Evolutionary conservation across 2,888 invertebrate genomes (phyloP), one percentile per base, ranked within the genome.

Genomic region (Tachina lurida): DNA sequence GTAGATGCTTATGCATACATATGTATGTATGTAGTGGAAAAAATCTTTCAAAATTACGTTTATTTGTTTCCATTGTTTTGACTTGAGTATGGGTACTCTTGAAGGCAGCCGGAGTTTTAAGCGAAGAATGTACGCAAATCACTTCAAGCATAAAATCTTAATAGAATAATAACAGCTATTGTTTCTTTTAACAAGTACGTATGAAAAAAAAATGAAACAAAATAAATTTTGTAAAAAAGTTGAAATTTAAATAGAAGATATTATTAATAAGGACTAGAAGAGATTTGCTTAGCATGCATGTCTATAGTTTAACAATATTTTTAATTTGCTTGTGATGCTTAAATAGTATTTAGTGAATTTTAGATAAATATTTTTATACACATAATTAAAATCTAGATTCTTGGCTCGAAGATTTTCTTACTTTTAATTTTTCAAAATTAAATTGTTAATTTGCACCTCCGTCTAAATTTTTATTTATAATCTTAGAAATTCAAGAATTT

Each of bases 161-260:
- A 91, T 92, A 89, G 89, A 90, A 91, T 92, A 92, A 92, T 90
- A 90, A 91, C 89, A 90, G 88, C 88, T 87, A 91, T 92, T 91
- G 91, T 92, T 89, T 91, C 80, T 45, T 56, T 68, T 67, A 52
- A 52, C 45, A 81, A 81, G 41, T 43, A 54, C 7, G 19, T 10
- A 31, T 4, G 4, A 41, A 60, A 58, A 60, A 31, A 13, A 47
- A 47, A 22, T 70, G 1, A 71, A 79, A 79, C 79, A 79, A 79
- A 63, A 41, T 56, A 47, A 63, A 22, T 22, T 31, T 52, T 41
- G 3, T n/a, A 43, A 71, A 71, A 71, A 79, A 47, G 31, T 47
- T 65, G 4, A 77, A 58, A 77, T 77, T 58, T 52, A 52, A 58
- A 49, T 22, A 60, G 39, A 19, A 56, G 19, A 56, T 52, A 45